phyloP scores from a whole-genome alignment of 2,113 vertebrate species.

The Pedionomus torquatus region DNA sequence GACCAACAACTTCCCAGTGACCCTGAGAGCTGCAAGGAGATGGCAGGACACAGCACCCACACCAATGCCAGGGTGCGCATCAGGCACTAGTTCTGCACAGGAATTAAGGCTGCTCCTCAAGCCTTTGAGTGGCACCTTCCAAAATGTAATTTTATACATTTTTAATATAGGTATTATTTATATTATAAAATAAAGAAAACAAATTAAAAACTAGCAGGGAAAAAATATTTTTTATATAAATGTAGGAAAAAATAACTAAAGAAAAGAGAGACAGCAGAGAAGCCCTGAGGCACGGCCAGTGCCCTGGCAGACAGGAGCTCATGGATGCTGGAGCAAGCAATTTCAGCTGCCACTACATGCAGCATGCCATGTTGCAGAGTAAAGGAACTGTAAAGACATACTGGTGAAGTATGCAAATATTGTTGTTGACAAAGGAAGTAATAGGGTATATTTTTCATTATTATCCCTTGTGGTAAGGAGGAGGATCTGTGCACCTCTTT shows the following conservation, averaged over 20 bases:
- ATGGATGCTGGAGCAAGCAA: not conserved
- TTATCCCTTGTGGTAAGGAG: not conserved
- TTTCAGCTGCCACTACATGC: not conserved
- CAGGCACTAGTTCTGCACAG: not conserved
- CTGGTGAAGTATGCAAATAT: not conserved
- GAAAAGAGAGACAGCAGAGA: not conserved
- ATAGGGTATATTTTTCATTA: not conserved
- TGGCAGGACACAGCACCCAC: too few relatives aligned
- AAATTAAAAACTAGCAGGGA: not conserved
- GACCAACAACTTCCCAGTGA: not conserved
- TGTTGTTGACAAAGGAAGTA: not conserved
- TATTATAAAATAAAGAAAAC: not conserved
- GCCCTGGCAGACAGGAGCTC: not conserved
- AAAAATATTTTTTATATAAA: not conserved
- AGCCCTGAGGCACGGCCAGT: accelerated
- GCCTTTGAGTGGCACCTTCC: not conserved
- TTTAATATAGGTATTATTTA: not conserved
- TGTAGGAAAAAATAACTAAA: not conserved
- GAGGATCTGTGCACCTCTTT: not conserved
- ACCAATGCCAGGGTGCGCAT: accelerated
- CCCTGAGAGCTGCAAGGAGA: not conserved
- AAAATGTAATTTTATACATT: too few relatives aligned
- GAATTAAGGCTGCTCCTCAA: not conserved
- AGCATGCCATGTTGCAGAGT: not conserved
- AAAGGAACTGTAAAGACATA: not conserved